Conservation (phyloP, 1,140 invertebrate species). For the Drosophila novamexicana region DNA sequence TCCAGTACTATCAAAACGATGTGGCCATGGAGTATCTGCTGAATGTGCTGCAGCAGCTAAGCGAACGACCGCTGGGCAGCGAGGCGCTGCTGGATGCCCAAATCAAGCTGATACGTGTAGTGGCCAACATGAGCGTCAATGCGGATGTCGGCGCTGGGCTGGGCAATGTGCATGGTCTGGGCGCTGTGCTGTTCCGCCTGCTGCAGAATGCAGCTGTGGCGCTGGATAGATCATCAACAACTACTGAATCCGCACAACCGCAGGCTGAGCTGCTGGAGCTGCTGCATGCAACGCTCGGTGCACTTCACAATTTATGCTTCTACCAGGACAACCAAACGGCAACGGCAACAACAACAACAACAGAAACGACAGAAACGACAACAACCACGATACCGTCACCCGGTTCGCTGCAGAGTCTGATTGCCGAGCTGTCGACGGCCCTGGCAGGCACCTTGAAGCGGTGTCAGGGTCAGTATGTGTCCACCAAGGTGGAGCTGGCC, state of each 20-base stretch:
- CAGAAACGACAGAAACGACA: not conserved
- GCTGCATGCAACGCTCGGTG: conserved; percentile 80
- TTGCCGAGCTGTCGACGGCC: conserved; percentile 61
- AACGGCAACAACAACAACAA: not conserved
- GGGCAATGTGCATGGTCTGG: conserved; percentile 75
- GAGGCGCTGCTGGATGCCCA: conserved; percentile 84
- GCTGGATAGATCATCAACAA: not conserved
- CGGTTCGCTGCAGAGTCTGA: conserved; percentile 70
- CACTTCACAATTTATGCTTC: conserved; percentile 82
- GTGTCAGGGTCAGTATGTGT: conserved; percentile 36
- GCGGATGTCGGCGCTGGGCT: conserved; percentile 88
- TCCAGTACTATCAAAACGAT: conserved; percentile 82
- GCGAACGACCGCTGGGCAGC: conserved; percentile 48
- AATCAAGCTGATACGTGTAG: conserved; percentile 87
- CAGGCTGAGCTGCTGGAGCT: conserved; percentile 69
- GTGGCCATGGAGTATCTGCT: conserved; percentile 84
- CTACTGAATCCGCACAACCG: conserved; percentile 19
- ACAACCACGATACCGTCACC: conserved; percentile 17
- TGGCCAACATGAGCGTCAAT: conserved; percentile 91
- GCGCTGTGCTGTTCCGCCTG: conserved; percentile 65
- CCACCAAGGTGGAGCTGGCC: conserved; percentile 77
- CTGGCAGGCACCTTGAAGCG: conserved; percentile 56
- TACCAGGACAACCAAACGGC: conserved; percentile 71
- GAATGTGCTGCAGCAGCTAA: conserved; percentile 68
- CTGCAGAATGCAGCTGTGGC: conserved; percentile 27